A percentile compares a stretch with the other conserved stretches of the same genome.
Conservation (phyloP, 2,113 vertebrate genomes). For the Tonatia bakeri region DNA sequence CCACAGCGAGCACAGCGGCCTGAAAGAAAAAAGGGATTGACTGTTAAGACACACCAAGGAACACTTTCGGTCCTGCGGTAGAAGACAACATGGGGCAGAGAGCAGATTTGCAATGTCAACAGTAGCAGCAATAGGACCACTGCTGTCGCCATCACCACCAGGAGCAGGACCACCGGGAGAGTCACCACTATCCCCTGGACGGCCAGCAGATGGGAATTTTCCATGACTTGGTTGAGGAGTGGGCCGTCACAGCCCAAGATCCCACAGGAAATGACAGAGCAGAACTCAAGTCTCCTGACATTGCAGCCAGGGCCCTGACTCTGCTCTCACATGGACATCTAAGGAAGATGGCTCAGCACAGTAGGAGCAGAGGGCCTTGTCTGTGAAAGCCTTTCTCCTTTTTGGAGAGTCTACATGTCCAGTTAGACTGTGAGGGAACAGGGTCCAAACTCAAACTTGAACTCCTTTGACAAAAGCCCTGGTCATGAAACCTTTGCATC, state of each 20-base stretch:
- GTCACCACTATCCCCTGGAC: accelerated
- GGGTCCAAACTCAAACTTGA: neutral
- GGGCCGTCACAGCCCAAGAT: neutral
- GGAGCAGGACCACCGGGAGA: accelerated
- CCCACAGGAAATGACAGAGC: neutral
- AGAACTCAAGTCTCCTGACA: neutral
- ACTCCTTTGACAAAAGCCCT: neutral
- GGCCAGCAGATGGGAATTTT: neutral
- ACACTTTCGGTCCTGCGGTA: neutral
- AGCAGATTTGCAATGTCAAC: neutral
- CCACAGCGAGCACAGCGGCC: slow-evolving; percentile 96
- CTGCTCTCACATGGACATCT: neutral
- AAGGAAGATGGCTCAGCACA: neutral
- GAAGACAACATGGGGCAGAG: accelerated
- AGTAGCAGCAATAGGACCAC: accelerated
- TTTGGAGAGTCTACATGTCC: neutral
- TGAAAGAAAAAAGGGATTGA: slow-evolving; percentile 64
- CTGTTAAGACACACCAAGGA: neutral
- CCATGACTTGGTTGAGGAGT: neutral
- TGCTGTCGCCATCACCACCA: accelerated
- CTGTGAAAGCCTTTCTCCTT: neutral
- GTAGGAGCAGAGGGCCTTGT: neutral
- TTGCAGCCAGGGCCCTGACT: neutral
- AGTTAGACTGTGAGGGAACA: neutral
- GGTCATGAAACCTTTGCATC: neutral